These are phyloP conservation scores for Operophtera brumata DNA, from an alignment of 2,888 invertebrate species.

Conservation along the genomic window DNA sequence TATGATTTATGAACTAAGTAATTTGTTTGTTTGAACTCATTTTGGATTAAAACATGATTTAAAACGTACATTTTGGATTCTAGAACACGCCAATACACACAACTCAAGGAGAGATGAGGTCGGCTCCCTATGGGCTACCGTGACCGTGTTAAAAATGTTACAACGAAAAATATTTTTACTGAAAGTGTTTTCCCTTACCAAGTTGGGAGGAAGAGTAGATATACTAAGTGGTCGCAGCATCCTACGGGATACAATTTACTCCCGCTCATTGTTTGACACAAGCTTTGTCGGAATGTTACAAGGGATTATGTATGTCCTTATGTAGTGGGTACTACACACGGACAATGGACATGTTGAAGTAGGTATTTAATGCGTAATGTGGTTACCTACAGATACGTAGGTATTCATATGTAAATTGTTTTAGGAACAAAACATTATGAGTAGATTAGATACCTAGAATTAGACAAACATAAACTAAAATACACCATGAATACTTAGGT, in stretches of 20 bases:
- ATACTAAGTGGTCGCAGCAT: conserved; percentile 14
- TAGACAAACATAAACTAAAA: no score
- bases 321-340: conserved; percentile 19
- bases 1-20: not conserved
- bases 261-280: conserved; percentile 31
- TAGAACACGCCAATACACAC: conserved; percentile 12
- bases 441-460: no score
- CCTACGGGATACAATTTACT: conserved; percentile 23
- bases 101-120: conserved; percentile 13
- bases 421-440: not conserved
- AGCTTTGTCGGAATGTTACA: conserved; percentile 33
- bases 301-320: conserved; percentile 33
- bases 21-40: not conserved
- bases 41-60: no score
- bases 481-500: no score
- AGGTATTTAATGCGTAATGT: conserved; percentile 27
- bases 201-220: not conserved
- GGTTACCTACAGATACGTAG: conserved; percentile 13
- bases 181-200: conserved; percentile 5
- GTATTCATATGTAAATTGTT: conserved; percentile 5
- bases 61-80: conserved; percentile 7
- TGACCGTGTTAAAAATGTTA: conserved; percentile 17
- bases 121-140: conserved; percentile 10
- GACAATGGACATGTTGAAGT: conserved; percentile 34
- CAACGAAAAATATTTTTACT: conserved; percentile 5